A percentile compares a stretch with the other conserved stretches of the same genome.
Conservation (phyloP, 2,797 vertebrate genomes). For the Botia almorhae region DNA sequence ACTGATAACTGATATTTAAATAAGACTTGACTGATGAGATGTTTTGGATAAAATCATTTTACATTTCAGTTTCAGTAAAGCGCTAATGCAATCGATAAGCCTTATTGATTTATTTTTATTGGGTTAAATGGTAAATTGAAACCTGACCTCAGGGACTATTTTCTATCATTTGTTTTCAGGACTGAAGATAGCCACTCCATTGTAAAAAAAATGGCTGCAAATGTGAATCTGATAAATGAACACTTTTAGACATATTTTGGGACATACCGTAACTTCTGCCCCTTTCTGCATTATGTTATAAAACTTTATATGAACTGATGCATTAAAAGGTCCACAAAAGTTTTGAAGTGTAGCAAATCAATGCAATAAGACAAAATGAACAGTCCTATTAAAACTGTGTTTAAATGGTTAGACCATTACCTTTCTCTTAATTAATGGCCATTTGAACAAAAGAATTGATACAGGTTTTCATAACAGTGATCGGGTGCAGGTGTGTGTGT, state of each 20-base stretch:
- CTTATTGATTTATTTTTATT: constrained; percentile 50
- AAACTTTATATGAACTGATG: not conserved
- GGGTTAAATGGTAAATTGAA: constrained; percentile 25
- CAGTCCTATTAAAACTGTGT: constrained; percentile 44
- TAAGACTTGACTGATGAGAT: constrained; percentile 27
- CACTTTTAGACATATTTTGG: constrained; percentile 42
- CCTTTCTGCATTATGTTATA: not conserved
- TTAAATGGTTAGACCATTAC: constrained; percentile 48
- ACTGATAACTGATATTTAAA: constrained; percentile 40
- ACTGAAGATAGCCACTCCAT: constrained; percentile 20
- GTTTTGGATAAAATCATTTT: constrained; percentile 25
- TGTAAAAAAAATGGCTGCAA: constrained; percentile 25
- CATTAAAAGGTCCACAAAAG: not conserved
- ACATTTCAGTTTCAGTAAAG: constrained; percentile 18
- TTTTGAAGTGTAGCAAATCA: not conserved
- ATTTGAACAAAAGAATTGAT: constrained; percentile 21
- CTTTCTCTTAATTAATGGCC: constrained; percentile 54
- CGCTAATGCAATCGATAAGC: constrained; percentile 13
- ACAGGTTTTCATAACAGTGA: not conserved
- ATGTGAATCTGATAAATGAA: constrained; percentile 57
- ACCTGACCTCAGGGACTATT: constrained; percentile 25
- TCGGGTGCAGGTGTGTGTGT: not conserved
- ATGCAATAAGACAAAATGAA: constrained; percentile 39
- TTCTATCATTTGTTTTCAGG: constrained; percentile 19
- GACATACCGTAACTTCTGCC: constrained; percentile 25